Evolutionary conservation across 1,140 invertebrate species (phyloP), one percentile per base, ranked within the genome.

Genomic region (Zaprionus nigranus): DNA sequence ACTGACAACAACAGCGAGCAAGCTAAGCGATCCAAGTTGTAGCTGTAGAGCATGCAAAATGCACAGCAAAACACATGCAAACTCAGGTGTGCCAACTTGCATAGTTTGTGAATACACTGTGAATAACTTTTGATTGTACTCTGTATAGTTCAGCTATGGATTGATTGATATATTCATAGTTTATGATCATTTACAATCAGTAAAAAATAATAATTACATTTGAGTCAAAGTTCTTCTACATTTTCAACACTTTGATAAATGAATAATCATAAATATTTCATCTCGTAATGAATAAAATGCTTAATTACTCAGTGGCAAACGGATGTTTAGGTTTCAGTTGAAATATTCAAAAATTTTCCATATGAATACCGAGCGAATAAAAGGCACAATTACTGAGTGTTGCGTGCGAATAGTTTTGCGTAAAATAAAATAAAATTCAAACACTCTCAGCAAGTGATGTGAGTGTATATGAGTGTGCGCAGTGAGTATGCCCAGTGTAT

Each of bases 41-140:
- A 53, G 26, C 13, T 20, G n/a, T 38, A 13, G 15, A 7, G 22
- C 20, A 20, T 71, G 69, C 43, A 36, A 58, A 65, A 65, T 13
- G n/a, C 7, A 57, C 53, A 36, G 69, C 49, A 66, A 59, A n/a
- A 13, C 3, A 51, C 38, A 38, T 66, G 34, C 20, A 0, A 59
- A 34, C 7, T 73, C 69, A 72, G 13, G 12, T 53, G 53, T 17
- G n/a, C 2, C 40, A 17, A 17, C 1, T 9, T 17, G n/a, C 13
- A 22, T 2, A 51, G 20, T 22, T 22, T 22, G 5, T 51, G 46
- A 51, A 51, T 51, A 13, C 11, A 24, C 1, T 51, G 22, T 51
- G 46, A 51, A 51, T 51, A 51, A 2, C 0, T 24, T 51, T 4
- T 4, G n/a, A 17, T 17, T 46, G 17, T 17, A n/a, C 15, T 17